Percentiles rank a stretch among this genome's conserved stretches.
Evolutionary conservation across 2,888 invertebrate species (phyloP).

Genomic region (Ennomos erosarius): DNA sequence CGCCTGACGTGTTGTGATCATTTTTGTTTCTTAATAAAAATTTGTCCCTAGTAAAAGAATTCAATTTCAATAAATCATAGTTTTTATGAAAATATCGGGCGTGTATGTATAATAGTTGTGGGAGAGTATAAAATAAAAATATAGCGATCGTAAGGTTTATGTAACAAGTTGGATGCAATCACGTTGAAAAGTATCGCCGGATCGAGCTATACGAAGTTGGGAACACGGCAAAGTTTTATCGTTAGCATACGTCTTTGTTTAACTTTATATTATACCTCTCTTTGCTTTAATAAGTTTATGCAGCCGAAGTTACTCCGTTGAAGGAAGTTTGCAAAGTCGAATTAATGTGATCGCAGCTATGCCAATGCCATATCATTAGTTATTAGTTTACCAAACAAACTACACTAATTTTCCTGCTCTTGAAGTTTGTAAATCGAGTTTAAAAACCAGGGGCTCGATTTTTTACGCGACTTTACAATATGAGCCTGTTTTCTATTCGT

Average conservation of each 20-base stretch:
- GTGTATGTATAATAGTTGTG: slow-evolving; percentile 54
- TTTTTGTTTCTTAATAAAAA: slow-evolving; percentile 44
- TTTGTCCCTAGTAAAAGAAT: slow-evolving; percentile 43
- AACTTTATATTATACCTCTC: slow-evolving; percentile 28
- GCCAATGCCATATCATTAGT: slow-evolving; percentile 73
- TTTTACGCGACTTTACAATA: too few relatives aligned
- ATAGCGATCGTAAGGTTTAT: slow-evolving; percentile 40
- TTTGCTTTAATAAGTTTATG: slow-evolving; percentile 25
- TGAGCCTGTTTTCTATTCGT: too few relatives aligned
- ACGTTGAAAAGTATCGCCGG: slow-evolving; percentile 43
- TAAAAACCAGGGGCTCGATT: too few relatives aligned
- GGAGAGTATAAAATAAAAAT: slow-evolving; percentile 27
- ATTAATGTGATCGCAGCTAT: slow-evolving; percentile 66
- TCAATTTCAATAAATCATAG: slow-evolving; percentile 49
- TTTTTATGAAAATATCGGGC: slow-evolving; percentile 50
- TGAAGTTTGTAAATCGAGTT: too few relatives aligned
- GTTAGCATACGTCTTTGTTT: slow-evolving; percentile 49
- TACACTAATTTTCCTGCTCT: slow-evolving; percentile 49
- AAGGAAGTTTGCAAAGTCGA: slow-evolving; percentile 50
- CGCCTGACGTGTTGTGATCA: slow-evolving; percentile 46
- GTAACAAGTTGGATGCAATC: slow-evolving; percentile 49
- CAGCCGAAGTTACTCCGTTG: slow-evolving; percentile 15
- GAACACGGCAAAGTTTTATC: slow-evolving; percentile 47
- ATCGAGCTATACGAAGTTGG: slow-evolving; percentile 32
- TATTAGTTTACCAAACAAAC: slow-evolving; percentile 56